Conservation (phyloP, 2,888 invertebrate species). For the Tupiocoris notatus region DNA sequence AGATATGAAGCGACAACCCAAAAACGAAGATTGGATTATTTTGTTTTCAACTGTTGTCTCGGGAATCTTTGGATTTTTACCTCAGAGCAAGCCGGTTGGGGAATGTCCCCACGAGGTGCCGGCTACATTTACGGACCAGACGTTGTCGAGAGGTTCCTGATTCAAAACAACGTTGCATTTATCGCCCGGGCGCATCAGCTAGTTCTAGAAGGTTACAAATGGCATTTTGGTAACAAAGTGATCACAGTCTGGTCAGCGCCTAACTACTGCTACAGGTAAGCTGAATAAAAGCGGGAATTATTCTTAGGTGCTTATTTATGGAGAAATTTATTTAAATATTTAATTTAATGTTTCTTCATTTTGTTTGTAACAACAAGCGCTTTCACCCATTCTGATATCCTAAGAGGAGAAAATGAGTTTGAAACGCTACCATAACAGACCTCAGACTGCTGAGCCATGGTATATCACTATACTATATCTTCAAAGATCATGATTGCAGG, state of each 20-base stretch:
- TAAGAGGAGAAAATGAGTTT: too few relatives aligned
- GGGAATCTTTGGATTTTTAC: too few relatives aligned
- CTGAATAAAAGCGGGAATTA: neutral
- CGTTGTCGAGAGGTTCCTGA: constrained; percentile 95
- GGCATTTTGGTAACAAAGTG: constrained; percentile 99
- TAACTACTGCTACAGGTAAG: constrained; percentile 89
- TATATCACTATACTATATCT: too few relatives aligned
- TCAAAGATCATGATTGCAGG: constrained; percentile 65
- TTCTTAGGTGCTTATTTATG: neutral
- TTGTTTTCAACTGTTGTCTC: too few relatives aligned
- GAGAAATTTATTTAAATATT: too few relatives aligned
- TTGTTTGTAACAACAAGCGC: too few relatives aligned
- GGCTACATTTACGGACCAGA: constrained; percentile 98
- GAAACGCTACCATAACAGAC: too few relatives aligned
- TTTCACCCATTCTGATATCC: too few relatives aligned
- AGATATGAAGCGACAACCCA: too few relatives aligned
- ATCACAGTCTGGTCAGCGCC: constrained; percentile 99
- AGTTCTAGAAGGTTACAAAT: constrained; percentile 99
- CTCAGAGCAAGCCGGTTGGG: constrained; percentile 79
- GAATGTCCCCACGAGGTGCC: constrained; percentile 96
- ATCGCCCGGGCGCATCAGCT: constrained; percentile 98
- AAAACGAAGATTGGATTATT: too few relatives aligned
- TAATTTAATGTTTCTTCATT: too few relatives aligned
- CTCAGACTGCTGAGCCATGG: too few relatives aligned
- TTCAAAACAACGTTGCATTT: constrained; percentile 96